Evolutionary conservation across 2,113 vertebrate genomes (phyloP).

Genomic region (Pterocles orientalis): DNA sequence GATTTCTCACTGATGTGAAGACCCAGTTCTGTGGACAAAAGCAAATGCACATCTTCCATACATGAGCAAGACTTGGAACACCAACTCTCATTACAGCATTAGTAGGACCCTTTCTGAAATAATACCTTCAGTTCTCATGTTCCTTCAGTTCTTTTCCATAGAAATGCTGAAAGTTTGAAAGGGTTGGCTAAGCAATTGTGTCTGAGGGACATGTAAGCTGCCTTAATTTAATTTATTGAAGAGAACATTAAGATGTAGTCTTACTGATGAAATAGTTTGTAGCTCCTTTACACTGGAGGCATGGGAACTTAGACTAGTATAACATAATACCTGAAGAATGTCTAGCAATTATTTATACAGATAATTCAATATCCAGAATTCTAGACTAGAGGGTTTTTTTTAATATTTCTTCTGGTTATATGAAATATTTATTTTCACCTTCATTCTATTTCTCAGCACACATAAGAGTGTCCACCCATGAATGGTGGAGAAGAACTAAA

Average conservation of each 20-base stretch:
- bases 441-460: neutral
- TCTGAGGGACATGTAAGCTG: neutral
- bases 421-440: neutral
- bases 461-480: neutral
- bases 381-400: neutral
- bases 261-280: neutral
- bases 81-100: neutral
- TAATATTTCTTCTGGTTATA: neutral
- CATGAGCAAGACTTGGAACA: neutral
- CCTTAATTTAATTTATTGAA: neutral
- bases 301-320: neutral
- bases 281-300: neutral
- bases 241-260: neutral
- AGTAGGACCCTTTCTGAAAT: neutral
- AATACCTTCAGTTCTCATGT: neutral
- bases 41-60: neutral
- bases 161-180: neutral
- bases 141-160: neutral
- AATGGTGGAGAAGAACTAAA: neutral
- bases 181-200: neutral
- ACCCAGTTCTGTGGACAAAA: neutral
- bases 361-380: neutral
- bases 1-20: neutral
- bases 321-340: neutral
- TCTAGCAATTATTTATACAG: neutral